phyloP scores from a whole-genome alignment of 2,888 invertebrate genomes.

The Mythimna impura region DNA sequence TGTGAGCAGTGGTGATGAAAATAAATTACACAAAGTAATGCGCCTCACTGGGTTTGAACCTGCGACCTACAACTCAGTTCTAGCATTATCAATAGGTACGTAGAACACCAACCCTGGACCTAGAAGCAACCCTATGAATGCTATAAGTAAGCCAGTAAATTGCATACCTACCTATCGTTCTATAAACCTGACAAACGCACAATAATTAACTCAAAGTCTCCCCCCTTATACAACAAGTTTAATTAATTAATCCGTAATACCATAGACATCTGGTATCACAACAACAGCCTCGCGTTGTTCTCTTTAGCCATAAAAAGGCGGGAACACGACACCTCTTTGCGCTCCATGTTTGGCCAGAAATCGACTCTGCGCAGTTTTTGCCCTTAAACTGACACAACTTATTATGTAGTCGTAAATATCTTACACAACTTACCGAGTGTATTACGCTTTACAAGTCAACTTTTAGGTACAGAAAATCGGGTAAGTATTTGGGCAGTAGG shows the following conservation, averaged over 20 bases:
- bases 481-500: not conserved
- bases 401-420: slow-evolving; percentile 12
- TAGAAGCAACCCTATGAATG: not conserved
- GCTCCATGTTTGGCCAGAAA: slow-evolving; percentile 73
- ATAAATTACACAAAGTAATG: too few species aligned
- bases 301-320: slow-evolving; percentile 75
- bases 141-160: not conserved
- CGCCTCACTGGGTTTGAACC: too few species aligned
- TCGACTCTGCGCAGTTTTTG: slow-evolving; percentile 57
- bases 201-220: slow-evolving; percentile 17
- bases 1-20: too few species aligned
- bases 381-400: slow-evolving; percentile 49
- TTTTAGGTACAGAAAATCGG: not conserved
- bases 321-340: slow-evolving; percentile 61
- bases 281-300: slow-evolving; percentile 66
- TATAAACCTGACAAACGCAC: slow-evolving; percentile 6
- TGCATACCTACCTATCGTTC: slow-evolving; percentile 3
- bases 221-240: slow-evolving; percentile 32
- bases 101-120: not conserved
- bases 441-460: slow-evolving; percentile 1
- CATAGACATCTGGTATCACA: slow-evolving; percentile 55
- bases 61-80: too few species aligned
- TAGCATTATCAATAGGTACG: not conserved
- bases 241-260: slow-evolving; percentile 50
- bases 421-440: slow-evolving; percentile 28